Conservation (phyloP, 2,797 vertebrate species). For the Neopelma chrysocephalum region DNA sequence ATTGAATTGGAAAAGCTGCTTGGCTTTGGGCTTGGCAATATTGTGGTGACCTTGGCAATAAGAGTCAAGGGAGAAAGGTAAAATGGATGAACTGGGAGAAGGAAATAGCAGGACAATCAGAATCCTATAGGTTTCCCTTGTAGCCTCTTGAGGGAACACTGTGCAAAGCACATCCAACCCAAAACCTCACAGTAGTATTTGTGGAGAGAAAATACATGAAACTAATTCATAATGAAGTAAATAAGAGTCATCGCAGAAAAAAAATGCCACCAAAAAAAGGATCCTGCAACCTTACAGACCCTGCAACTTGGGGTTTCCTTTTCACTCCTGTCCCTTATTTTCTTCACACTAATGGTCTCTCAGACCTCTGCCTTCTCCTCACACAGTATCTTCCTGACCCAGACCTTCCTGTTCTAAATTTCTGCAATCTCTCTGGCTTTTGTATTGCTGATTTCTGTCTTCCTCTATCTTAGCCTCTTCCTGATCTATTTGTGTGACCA, state of each 20-base stretch:
- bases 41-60: background rate
- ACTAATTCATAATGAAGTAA: background rate
- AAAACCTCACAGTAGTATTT: background rate
- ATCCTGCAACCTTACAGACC: background rate
- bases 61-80: background rate
- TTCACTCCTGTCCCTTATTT: background rate
- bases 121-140: background rate
- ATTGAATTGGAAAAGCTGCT: constrained; percentile 1
- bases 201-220: background rate
- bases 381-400: background rate
- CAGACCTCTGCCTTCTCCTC: background rate
- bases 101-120: background rate
- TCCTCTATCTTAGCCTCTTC: background rate
- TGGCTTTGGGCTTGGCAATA: background rate
- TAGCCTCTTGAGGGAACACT: background rate
- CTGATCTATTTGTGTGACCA: background rate
- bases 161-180: background rate
- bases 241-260: background rate
- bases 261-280: background rate
- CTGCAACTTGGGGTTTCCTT: background rate
- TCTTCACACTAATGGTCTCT: background rate
- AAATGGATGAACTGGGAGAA: background rate
- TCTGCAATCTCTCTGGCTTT: background rate
- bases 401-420: background rate
- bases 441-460: background rate